Conservation (phyloP, 2,888 invertebrate species). For the Acanthosoma haemorrhoidale region DNA sequence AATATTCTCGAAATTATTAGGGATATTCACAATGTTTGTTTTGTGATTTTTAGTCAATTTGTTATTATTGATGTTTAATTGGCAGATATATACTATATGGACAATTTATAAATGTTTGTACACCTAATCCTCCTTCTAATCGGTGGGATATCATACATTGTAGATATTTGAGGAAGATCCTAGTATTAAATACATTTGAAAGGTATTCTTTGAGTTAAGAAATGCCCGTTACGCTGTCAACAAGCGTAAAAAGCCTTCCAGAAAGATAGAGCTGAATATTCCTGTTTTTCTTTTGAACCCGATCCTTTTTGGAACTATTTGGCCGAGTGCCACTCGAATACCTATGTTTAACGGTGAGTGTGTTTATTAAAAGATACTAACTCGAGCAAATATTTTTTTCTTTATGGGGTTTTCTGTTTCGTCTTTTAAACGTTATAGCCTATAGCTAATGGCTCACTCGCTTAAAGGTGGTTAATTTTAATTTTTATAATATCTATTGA, state of each 20-base stretch:
- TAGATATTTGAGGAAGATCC: too few relatives aligned
- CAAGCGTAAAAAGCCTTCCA: neutral
- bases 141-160: too few relatives aligned
- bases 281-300: slow-evolving; percentile 2
- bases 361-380: slow-evolving; percentile 10
- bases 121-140: too few relatives aligned
- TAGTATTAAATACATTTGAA: too few relatives aligned
- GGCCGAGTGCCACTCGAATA: neutral
- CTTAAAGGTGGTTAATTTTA: neutral
- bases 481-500: too few relatives aligned
- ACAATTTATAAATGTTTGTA: too few relatives aligned
- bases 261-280: slow-evolving; percentile 3
- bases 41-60: too few relatives aligned
- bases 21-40: too few relatives aligned
- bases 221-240: neutral
- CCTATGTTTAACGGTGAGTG: slow-evolving; percentile 5
- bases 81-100: too few relatives aligned
- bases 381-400: slow-evolving; percentile 8
- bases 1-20: too few relatives aligned
- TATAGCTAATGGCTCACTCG: neutral
- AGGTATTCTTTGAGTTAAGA: neutral
- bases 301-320: slow-evolving; percentile 9
- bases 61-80: too few relatives aligned
- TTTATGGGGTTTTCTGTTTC: neutral
- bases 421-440: neutral